phyloP scores from a whole-genome alignment of 23 tunicate genomes.

The Trididemnum nubilum region DNA sequence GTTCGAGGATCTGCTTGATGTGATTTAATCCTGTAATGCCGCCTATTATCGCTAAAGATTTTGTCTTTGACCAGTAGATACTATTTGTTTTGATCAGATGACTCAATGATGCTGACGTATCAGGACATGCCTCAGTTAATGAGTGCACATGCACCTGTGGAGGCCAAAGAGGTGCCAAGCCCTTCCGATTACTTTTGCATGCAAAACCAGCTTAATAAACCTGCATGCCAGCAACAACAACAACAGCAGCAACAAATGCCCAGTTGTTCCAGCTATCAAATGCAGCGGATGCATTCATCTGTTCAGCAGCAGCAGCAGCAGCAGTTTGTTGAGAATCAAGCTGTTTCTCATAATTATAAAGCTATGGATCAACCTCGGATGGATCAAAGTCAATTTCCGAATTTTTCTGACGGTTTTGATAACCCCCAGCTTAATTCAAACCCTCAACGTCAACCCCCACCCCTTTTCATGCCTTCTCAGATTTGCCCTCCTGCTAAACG shows the following conservation, averaged over 20 bases:
- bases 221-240: not conserved
- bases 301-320: not conserved
- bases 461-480: not conserved
- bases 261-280: not conserved
- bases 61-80: no score
- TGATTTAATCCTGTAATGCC: no score
- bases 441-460: not conserved
- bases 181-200: slow-evolving; percentile 37
- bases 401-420: not conserved
- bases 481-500: not conserved
- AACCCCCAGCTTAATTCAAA: not conserved
- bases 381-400: not conserved
- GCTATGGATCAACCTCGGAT: not conserved
- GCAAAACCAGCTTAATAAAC: no score
- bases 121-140: slow-evolving; percentile 52
- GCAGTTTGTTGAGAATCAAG: not conserved
- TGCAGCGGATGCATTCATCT: not conserved
- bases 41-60: no score
- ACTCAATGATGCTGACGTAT: slow-evolving; percentile 12
- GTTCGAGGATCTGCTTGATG: no score
- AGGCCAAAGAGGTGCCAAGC: slow-evolving; percentile 26
- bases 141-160: slow-evolving; percentile 12
- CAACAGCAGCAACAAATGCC: not conserved
- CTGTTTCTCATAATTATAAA: not conserved
- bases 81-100: slow-evolving; percentile 16